Conservation (phyloP, 2,888 invertebrate genomes). For the Plebejus anna region DNA sequence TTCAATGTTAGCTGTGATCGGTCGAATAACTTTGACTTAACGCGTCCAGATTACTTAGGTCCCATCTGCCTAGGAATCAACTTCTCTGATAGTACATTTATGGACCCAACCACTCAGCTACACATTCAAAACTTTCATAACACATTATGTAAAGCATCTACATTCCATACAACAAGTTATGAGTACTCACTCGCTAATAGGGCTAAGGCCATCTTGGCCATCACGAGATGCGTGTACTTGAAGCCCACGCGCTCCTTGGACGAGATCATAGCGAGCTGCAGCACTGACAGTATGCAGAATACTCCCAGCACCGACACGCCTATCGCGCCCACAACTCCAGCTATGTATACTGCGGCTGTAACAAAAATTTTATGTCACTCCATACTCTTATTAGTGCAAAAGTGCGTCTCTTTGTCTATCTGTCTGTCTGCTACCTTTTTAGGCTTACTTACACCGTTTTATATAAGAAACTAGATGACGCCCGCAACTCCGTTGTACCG, state of each 20-base stretch:
- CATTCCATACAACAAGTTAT: no score
- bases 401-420: no score
- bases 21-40: no score
- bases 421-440: neutral
- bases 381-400: no score
- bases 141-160: no score
- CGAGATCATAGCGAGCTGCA: slow-evolving; percentile 93
- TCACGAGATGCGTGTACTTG: slow-evolving; percentile 87
- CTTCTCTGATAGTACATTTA: no score
- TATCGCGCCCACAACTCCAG: slow-evolving; percentile 88
- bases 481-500: no score
- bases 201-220: slow-evolving; percentile 88
- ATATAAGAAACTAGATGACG: no score
- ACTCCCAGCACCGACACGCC: slow-evolving; percentile 87
- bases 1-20: no score
- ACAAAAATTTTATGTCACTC: slow-evolving; percentile 6
- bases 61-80: no score
- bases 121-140: neutral
- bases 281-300: slow-evolving; percentile 88
- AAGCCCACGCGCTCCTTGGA: slow-evolving; percentile 89
- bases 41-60: no score
- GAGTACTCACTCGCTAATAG: slow-evolving; percentile 86
- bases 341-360: slow-evolving; percentile 89
- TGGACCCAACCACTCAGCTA: neutral
- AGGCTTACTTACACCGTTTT: no score